These are phyloP conservation scores for Penaeus monodon DNA, from an alignment of 2,888 invertebrate species.

Conservation along the genomic window DNA sequence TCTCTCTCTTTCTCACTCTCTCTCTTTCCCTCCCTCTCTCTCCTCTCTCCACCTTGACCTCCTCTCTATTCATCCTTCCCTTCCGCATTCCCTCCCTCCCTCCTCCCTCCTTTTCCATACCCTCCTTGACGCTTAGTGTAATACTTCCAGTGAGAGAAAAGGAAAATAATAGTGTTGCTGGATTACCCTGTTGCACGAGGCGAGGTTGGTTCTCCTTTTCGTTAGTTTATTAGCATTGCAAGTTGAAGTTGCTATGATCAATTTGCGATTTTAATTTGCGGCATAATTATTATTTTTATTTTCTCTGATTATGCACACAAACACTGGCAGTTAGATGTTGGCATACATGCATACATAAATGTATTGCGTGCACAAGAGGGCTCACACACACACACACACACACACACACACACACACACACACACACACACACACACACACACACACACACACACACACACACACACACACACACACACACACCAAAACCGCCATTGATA, in stretches of 20 bases:
- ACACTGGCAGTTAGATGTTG: neutral
- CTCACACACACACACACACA: neutral
- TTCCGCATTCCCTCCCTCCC: neutral
- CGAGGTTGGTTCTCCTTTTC: too few relatives aligned
- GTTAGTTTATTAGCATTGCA: too few relatives aligned
- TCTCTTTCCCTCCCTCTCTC: neutral
- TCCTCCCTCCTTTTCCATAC: neutral
- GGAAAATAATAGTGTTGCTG: too few relatives aligned
- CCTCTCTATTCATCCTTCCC: neutral
- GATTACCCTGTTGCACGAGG: too few relatives aligned
- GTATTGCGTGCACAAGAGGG: too few relatives aligned
- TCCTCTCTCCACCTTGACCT: neutral
- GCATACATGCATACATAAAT: constrained; percentile 6
- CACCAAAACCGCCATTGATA: neutral
- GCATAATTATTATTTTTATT: too few relatives aligned
- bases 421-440: constrained; percentile 8
- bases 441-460: neutral
- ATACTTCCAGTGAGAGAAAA: too few relatives aligned
- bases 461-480: too few relatives aligned
- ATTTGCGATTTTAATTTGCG: too few relatives aligned
- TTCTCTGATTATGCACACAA: neutral
- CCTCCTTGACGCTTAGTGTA: neutral
- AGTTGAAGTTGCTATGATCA: too few relatives aligned
- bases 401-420: constrained; percentile 2
- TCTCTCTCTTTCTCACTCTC: neutral